phyloP scores from a whole-genome alignment of 2,888 invertebrate species.

The Stegophylla sp. region DNA sequence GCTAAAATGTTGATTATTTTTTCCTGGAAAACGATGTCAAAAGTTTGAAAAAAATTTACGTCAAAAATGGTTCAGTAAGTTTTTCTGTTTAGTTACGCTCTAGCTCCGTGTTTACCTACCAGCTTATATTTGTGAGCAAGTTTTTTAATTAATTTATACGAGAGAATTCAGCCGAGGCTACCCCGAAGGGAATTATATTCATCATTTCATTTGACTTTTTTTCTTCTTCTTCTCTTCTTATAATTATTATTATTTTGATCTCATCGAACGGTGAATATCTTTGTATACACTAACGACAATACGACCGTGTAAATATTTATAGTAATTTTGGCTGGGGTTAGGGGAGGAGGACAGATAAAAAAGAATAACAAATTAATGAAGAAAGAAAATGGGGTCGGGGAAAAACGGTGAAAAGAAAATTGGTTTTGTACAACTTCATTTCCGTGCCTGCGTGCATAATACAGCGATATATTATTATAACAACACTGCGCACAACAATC shows the following conservation, averaged over 20 bases:
- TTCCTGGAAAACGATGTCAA: no score
- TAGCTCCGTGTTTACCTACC: neutral
- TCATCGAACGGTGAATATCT: conserved; percentile 40
- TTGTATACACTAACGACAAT: neutral
- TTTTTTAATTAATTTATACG: conserved; percentile 49
- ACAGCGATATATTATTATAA: neutral
- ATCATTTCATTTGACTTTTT: conserved; percentile 19
- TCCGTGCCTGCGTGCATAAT: neutral
- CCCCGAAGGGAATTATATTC: conserved; percentile 24
- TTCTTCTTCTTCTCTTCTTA: neutral
- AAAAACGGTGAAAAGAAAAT: conserved; percentile 21
- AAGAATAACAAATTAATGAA: neutral
- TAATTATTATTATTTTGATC: conserved; percentile 8
- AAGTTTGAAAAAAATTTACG: neutral
- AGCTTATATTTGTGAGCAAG: neutral
- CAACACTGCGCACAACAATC: neutral
- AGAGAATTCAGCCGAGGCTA: conserved; percentile 29
- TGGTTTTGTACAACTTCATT: conserved; percentile 12
- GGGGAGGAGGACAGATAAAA: neutral
- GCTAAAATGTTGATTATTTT: neutral
- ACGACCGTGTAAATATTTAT: conserved; percentile 53
- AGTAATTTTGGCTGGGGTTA: conserved; percentile 24
- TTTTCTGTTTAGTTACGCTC: neutral
- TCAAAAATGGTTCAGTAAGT: neutral
- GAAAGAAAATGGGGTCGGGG: neutral